Evolutionary conservation across 2,888 invertebrate species (phyloP).

Genomic region (Papilio protenor): DNA sequence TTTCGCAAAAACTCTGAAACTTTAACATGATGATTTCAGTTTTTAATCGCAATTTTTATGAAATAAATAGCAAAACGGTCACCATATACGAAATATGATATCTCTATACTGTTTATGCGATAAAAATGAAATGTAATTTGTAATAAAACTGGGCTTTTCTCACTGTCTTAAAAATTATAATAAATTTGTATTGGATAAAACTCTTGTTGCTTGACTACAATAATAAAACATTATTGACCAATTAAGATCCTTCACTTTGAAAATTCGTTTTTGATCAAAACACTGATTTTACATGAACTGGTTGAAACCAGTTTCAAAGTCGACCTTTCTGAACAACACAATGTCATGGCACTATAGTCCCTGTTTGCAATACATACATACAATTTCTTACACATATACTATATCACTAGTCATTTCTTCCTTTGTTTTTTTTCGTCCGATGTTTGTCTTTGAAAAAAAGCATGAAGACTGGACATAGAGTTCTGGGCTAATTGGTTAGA

Average conservation of each 20-base stretch:
- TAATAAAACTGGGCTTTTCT: slow-evolving; percentile 1
- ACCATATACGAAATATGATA: no score
- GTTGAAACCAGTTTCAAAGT: slow-evolving; percentile 44
- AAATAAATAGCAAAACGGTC: background rate
- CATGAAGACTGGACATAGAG: slow-evolving; percentile 92
- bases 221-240: slow-evolving; percentile 33
- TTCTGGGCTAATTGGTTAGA: slow-evolving; percentile 89
- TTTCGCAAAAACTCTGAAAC: background rate
- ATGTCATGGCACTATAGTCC: slow-evolving; percentile 76
- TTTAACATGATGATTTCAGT: background rate
- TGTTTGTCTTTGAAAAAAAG: slow-evolving; percentile 89
- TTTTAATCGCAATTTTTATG: background rate
- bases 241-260: slow-evolving; percentile 34
- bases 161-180: slow-evolving; percentile 13
- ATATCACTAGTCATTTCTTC: slow-evolving; percentile 65
- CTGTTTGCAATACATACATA: slow-evolving; percentile 50
- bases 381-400: slow-evolving; percentile 46
- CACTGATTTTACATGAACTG: slow-evolving; percentile 15
- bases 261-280: slow-evolving; percentile 3
- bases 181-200: slow-evolving; percentile 3
- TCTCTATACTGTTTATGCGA: no score
- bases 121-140: background rate
- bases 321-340: slow-evolving; percentile 54
- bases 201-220: slow-evolving; percentile 29
- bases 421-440: slow-evolving; percentile 77